Conservation (phyloP, 2,888 invertebrate genomes). For the Lysandra bellargus region DNA sequence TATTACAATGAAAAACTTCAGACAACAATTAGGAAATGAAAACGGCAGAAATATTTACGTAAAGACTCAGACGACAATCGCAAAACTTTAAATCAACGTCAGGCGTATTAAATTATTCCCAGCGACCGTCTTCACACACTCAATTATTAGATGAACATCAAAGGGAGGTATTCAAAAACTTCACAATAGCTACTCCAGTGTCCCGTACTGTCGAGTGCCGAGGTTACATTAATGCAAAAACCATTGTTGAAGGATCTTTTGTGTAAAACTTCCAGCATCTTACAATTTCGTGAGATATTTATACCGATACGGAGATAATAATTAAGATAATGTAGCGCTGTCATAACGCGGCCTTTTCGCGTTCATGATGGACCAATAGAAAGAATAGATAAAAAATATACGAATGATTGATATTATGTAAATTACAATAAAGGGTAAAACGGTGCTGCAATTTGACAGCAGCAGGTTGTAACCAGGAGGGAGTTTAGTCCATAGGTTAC, state of each 20-base stretch:
- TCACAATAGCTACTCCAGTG: conserved; percentile 37
- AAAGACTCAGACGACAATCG: neutral
- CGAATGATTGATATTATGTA: no score
- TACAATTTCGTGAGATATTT: conserved; percentile 27
- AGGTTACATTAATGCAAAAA: conserved; percentile 32
- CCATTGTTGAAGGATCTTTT: conserved; percentile 30
- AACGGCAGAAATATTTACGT: neutral
- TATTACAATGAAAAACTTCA: neutral
- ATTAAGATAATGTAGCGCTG: conserved; percentile 19
- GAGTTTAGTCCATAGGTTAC: no score
- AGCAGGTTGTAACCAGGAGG: no score
- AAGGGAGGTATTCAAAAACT: conserved; percentile 41
- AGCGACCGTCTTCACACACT: conserved; percentile 30
- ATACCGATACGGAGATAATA: neutral
- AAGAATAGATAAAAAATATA: no score
- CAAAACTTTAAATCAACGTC: neutral
- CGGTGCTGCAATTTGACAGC: no score
- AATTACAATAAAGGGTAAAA: no score
- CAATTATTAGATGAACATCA: conserved; percentile 40
- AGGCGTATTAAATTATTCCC: conserved; percentile 21
- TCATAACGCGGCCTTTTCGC: neutral
- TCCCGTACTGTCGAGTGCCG: conserved; percentile 15
- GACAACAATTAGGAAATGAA: neutral
- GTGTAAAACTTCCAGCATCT: conserved; percentile 26
- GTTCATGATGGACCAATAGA: no score